A percentile compares a stretch with the other conserved stretches of the same genome.
Conservation (phyloP, 2,888 invertebrate genomes). For the Andricus curvator region DNA sequence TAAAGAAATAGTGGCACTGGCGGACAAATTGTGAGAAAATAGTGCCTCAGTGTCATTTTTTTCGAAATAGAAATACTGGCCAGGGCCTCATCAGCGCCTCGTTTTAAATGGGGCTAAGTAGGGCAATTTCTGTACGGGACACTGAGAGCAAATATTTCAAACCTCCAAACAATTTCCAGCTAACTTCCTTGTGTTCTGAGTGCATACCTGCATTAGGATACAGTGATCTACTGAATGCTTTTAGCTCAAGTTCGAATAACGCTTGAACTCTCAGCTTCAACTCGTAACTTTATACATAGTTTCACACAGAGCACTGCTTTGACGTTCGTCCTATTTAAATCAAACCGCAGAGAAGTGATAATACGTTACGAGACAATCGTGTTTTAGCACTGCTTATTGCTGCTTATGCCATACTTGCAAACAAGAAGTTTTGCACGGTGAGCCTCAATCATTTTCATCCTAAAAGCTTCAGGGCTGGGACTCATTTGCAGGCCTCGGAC, state of each 20-base stretch:
- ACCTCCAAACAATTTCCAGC: constrained; percentile 2
- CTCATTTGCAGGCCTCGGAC: no score
- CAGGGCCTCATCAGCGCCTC: no score
- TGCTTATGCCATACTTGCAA: background rate
- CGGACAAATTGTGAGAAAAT: no score
- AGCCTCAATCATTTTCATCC: no score
- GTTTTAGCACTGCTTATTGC: background rate
- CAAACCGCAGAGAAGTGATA: background rate
- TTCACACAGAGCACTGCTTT: constrained; percentile 24
- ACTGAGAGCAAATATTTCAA: constrained; percentile 8
- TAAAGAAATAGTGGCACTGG: no score
- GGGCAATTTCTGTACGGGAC: no score
- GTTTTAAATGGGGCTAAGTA: no score
- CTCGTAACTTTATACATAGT: constrained; percentile 15
- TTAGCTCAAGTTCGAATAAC: constrained; percentile 19
- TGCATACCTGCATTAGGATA: constrained; percentile 23
- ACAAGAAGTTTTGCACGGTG: background rate
- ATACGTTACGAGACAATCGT: background rate
- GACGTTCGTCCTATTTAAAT: constrained; percentile 22
- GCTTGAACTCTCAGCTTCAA: constrained; percentile 26
- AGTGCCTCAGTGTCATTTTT: no score
- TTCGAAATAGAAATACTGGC: background rate
- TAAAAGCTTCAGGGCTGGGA: no score
- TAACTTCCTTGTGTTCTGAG: constrained; percentile 27
- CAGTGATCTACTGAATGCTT: constrained; percentile 30